Base-by-base conservation (phyloP, 2,113 vertebrate genomes). In the Catharus fuscescens region DNA sequence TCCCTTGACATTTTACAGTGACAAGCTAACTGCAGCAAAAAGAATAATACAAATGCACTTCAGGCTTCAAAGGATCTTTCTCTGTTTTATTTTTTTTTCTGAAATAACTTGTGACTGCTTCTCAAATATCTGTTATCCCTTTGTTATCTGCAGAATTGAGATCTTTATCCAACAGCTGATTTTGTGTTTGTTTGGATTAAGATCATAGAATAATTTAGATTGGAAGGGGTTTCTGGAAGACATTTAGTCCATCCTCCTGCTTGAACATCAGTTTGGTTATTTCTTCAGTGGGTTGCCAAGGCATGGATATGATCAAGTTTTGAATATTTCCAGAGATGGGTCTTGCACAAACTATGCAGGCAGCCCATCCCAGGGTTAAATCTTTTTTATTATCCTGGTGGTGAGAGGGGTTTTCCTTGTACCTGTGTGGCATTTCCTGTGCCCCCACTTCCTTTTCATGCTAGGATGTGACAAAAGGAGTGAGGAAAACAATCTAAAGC, bases 1-100 rank as follows among this genome's bases (percentile, higher is more conserved):
- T 96, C 82, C 71, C 72, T 32, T 90, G 93, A 56, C 72, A 80
- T 93, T 92, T 91, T 32, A 45, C 83, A 76, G 36, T 90, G 59
- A 83, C 24, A 52, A 72, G 71, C 45, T 86, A 90, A 92, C 76
- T 73, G 74, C 77, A 57, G 64, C 40, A 77, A 40, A 61, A 86
- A 52, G 59, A 90, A n/a, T 60, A 86, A 80, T 74, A 14, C 29
- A 67, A 60, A 52, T 29, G 50, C 40, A 25, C 12, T 81, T 82
- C 42, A 64, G 80, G 53, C 29, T 87, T 93, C 66, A 82, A 62
- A 54, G 12, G 32, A 42, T 34, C 38, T 50, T 87, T 34, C 32
- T 67, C 17, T 40, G 4, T 74, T 85, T 81, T 57, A 12, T 69
- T 42, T 86, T 32, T 8, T 40, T 38, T 29, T 6, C 31, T 87